A percentile compares a stretch with the other conserved stretches of the same genome.
phyloP scores from a whole-genome alignment of 2,797 vertebrate genomes.

The Sarcophilus harrisii region DNA sequence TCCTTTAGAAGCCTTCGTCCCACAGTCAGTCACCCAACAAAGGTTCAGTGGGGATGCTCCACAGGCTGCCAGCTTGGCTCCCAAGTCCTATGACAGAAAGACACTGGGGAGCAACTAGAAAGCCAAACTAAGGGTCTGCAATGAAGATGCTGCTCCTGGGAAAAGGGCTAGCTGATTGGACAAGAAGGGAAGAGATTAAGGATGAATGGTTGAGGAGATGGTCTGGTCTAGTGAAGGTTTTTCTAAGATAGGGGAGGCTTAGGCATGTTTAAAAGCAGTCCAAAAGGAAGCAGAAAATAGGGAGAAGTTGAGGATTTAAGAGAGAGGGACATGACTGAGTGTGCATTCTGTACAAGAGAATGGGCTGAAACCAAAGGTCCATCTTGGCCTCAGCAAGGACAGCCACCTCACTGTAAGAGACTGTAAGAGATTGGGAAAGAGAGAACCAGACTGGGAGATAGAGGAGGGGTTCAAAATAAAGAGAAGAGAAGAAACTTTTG shows the following conservation, averaged over 20 bases:
- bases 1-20: not conserved
- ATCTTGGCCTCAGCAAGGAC: not conserved
- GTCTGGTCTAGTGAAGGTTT: not conserved
- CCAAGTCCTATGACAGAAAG: not conserved
- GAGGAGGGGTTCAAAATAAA: no score
- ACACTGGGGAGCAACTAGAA: not conserved
- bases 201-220: not conserved
- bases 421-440: not conserved
- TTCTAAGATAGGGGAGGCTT: not conserved
- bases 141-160: not conserved
- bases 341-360: not conserved
- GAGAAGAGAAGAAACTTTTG: no score
- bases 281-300: not conserved
- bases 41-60: not conserved
- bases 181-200: not conserved
- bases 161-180: not conserved
- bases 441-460: not conserved
- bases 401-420: not conserved
- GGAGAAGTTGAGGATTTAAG: not conserved
- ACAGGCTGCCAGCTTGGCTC: slow-evolving; percentile 11
- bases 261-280: not conserved
- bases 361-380: not conserved
- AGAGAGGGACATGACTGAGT: not conserved
- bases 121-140: not conserved
- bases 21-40: not conserved